phyloP scores from a whole-genome alignment of 2,113 vertebrate genomes.

The Aldabrachelys gigantea region DNA sequence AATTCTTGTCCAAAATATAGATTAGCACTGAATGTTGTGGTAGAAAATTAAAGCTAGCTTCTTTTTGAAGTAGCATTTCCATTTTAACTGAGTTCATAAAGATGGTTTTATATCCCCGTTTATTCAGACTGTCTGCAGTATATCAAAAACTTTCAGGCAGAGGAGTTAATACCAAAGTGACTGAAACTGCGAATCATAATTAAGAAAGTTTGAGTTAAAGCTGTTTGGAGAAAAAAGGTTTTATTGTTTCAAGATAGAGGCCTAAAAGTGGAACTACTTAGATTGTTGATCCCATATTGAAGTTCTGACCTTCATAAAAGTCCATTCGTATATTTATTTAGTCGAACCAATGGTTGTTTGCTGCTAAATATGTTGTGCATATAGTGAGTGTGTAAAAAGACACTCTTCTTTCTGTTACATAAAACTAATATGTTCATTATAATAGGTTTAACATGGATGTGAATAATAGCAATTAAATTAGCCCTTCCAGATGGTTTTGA shows the following conservation, averaged over 20 bases:
- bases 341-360: neutral
- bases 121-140: neutral
- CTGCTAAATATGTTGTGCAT: neutral
- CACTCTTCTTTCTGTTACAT: too few relatives aligned
- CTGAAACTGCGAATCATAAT: neutral
- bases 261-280: neutral
- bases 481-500: too few relatives aligned
- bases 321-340: neutral
- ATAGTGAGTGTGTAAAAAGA: neutral
- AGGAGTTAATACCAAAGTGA: neutral
- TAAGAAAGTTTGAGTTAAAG: neutral
- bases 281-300: too few relatives aligned
- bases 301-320: neutral
- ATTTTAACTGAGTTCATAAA: too few relatives aligned
- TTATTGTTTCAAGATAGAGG: neutral
- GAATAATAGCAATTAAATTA: too few relatives aligned
- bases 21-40: too few relatives aligned
- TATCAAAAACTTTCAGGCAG: neutral
- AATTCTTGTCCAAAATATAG: too few relatives aligned
- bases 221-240: neutral
- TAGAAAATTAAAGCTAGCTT: too few relatives aligned
- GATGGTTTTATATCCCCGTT: too few relatives aligned
- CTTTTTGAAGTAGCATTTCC: too few relatives aligned
- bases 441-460: too few relatives aligned
- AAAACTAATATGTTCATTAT: too few relatives aligned